Evolutionary conservation across 2,888 invertebrate species (phyloP), one percentile per base, ranked within the genome.

Genomic region (Poecilus cupreus): DNA sequence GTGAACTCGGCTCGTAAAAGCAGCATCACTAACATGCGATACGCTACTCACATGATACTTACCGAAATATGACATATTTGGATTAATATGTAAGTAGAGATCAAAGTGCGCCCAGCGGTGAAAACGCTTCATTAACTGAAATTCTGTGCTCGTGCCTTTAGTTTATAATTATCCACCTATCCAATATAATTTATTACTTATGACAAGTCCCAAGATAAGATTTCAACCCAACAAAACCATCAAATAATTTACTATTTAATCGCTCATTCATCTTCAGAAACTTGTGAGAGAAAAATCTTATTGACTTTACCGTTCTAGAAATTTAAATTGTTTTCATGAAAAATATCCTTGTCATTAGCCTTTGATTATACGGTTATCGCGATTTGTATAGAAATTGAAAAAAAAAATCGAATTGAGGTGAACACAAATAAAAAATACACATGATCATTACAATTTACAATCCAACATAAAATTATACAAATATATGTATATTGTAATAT

Each of bases 21-120:
- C 57, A 18, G 13, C 64, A 68, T 68, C 64, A 60, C 51, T 18
- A 18, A 32, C 32, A 46, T 46, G 10, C 46, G 46, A 8, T n/a
- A 5, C 18, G 16, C 16, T 20, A 51, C 18, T 13, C 51, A 18
- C 6, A 51, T 11, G 43, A 43, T 60, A 18, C 60, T 32, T 68
- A 37, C 64, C 64, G 8, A 72, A 72, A 72, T 72, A 72, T 72
- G 43, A 72, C 43, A 72, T 72, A 37, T 72, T 72, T 72, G 46
- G 43, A 46, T 72, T 72, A 72, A 72, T 26, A 22, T 16, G 16
- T 72, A 72, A 72, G 72, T 26, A 72, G 18, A 72, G 72, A 72
- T 72, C 72, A 72, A 72, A 72, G 13, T 46, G 26, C n/a, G 72
- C 72, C 72, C 24, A n/a, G 43, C 11, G 37, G 72, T 26, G 22